These are phyloP conservation scores for Palloptera scutellata DNA, from an alignment of 2,888 invertebrate genomes.

Conservation along the genomic window DNA sequence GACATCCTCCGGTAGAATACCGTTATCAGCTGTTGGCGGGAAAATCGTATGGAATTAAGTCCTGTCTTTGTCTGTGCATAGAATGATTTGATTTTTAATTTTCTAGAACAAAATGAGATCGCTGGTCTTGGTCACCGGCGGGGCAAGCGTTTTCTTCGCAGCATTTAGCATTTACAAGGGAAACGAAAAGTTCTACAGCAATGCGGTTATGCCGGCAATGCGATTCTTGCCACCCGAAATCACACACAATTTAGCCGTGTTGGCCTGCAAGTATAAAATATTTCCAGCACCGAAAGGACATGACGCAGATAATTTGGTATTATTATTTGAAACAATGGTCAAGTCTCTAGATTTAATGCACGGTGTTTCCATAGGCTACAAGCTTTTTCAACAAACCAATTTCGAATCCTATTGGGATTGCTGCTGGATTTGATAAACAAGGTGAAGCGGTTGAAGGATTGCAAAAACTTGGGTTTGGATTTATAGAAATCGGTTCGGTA, in stretches of 20 bases:
- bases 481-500: constrained; percentile 95
- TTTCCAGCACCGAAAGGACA: constrained; percentile 67
- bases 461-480: constrained; percentile 87
- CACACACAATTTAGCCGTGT: constrained; percentile 82
- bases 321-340: not conserved
- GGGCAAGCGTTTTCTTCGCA: constrained; percentile 43
- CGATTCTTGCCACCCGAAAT: constrained; percentile 77
- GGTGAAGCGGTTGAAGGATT: constrained; percentile 89
- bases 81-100: not conserved
- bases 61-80: not conserved
- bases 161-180: constrained; percentile 43
- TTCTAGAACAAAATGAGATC: constrained; percentile 44
- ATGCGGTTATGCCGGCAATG: constrained; percentile 50
- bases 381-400: constrained; percentile 77
- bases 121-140: constrained; percentile 40
- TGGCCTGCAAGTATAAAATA: constrained; percentile 78
- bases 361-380: constrained; percentile 68
- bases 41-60: too few species aligned
- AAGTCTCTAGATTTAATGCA: not conserved
- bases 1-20: too few species aligned
- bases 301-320: constrained; percentile 42
- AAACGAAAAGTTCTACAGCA: constrained; percentile 43
- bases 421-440: constrained; percentile 98
- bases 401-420: constrained; percentile 93
- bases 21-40: too few species aligned